Percentiles rank a stretch among this genome's conserved stretches.
phyloP scores from a whole-genome alignment of 2,888 invertebrate genomes.

The Tetanocera ferruginea region DNA sequence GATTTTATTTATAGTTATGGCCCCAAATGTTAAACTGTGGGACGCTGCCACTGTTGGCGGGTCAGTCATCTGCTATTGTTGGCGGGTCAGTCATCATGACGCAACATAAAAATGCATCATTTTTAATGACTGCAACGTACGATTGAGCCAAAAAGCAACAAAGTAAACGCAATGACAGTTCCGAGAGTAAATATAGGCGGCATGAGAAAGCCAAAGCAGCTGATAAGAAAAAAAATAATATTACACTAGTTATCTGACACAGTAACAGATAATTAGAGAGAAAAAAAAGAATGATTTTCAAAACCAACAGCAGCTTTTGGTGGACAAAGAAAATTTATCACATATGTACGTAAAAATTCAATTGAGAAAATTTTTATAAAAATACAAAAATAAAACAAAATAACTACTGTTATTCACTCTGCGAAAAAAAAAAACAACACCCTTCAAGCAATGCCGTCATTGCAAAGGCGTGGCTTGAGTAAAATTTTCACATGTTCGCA shows the following conservation, averaged over 20 bases:
- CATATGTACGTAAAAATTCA: not conserved
- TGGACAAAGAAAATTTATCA: not conserved
- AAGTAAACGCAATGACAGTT: not conserved
- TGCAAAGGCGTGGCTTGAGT: conserved; percentile 24
- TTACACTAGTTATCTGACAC: not conserved
- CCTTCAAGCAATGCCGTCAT: not conserved
- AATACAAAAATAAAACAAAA: not conserved
- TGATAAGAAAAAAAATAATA: not conserved
- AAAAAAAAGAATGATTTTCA: not conserved
- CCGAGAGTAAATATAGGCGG: not conserved
- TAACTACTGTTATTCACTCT: not conserved
- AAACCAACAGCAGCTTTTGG: not conserved
- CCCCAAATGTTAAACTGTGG: no score
- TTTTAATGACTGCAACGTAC: not conserved
- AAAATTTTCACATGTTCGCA: conserved; percentile 10
- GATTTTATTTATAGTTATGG: no score
- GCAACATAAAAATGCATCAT: not conserved
- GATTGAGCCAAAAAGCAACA: not conserved
- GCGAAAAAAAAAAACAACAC: not conserved
- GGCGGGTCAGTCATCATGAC: not conserved
- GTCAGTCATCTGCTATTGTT: not conserved
- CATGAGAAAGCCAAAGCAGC: not conserved
- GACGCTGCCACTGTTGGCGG: no score
- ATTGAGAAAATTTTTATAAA: not conserved
- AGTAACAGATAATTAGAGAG: not conserved